These are phyloP conservation scores for Ectemnius continuus DNA, from an alignment of 2,888 invertebrate genomes.

Conservation along the genomic window DNA sequence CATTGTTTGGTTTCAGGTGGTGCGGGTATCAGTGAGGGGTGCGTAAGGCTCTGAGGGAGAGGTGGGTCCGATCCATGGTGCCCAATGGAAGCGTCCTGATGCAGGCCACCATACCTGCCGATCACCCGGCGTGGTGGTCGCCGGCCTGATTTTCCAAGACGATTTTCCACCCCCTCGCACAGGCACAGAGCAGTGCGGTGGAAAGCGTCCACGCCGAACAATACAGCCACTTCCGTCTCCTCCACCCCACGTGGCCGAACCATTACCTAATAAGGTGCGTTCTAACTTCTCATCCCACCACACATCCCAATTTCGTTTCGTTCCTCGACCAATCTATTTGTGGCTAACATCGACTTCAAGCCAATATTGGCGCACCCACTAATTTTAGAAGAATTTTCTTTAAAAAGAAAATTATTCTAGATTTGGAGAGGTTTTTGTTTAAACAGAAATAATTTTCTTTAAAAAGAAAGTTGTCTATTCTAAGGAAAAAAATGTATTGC, in stretches of 20 bases:
- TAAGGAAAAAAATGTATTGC: too few species aligned
- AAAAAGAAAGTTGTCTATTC: too few species aligned
- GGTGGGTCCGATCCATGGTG: slow-evolving; percentile 33
- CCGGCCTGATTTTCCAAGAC: slow-evolving; percentile 66
- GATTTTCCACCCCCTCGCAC: slow-evolving; percentile 50
- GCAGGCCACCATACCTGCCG: slow-evolving; percentile 62
- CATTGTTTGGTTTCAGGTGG: slow-evolving; percentile 32
- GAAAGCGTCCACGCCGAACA: slow-evolving; percentile 48
- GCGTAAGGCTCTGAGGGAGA: slow-evolving; percentile 9
- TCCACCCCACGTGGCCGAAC: slow-evolving; percentile 76
- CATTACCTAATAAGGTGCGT: slow-evolving; percentile 75
- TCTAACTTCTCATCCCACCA: not conserved
- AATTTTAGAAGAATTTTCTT: too few species aligned
- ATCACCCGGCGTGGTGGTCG: slow-evolving; percentile 63
- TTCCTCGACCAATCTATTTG: too few species aligned
- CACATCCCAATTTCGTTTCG: too few species aligned
- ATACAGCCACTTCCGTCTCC: slow-evolving; percentile 70
- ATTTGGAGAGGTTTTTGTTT: too few species aligned
- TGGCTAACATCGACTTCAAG: too few species aligned
- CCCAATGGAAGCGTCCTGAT: slow-evolving; percentile 70
- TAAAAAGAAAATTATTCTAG: too few species aligned
- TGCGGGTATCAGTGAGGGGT: slow-evolving; percentile 14
- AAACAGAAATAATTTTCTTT: too few species aligned
- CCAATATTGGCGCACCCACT: too few species aligned
- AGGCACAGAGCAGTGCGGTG: slow-evolving; percentile 22